Base-by-base conservation (phyloP, 2,888 invertebrate genomes). In the Lathronympha strigana region DNA sequence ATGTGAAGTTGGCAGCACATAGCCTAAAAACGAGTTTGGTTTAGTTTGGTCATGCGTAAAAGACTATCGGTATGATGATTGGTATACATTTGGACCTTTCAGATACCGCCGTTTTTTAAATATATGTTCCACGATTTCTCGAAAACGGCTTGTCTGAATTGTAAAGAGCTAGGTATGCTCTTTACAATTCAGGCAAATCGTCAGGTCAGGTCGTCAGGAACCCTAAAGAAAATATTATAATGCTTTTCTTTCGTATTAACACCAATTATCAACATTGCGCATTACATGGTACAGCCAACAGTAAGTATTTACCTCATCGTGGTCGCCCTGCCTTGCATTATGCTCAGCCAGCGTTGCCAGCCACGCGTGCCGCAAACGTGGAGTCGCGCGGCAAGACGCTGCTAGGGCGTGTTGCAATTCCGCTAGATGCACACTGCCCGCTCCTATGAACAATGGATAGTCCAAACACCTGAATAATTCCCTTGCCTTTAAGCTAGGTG, bases 1-100 rank as follows among this genome's bases (percentile, higher is more conserved):
- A 98, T 97, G 82, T 99, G 99, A 0, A 98, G 93, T 82, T 98
- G 97, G 81, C 98, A 98, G 82, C 98, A 98, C 78, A 98, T 98
- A 43, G 98, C 98, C 94, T 96, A 82, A 47, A 54, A 62, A 61
- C 49, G 25, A 57, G 19, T 49, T 43, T 4, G 19, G 5, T 21
- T 11, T 2, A 0, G 31, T 28, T 28, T 15, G 2, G 49, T 1
- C n/a, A 38, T 6, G 13, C 13, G 8, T 36, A 36, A n/a, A 3
- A 36, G 13, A 15, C 4, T 2, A 0, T 40, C n/a, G 11, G 25
- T 6, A 9, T 33, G 11, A 33, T 33, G 11, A 33, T 11, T 25
- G 25, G 25, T n/a, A n/a, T n/a, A n/a, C n/a, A n/a, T n/a, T n/a
- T n/a, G n/a, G n/a, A n/a, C n/a, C n/a, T n/a, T n/a, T n/a, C n/a